Base-by-base conservation (phyloP, 2,888 invertebrate genomes). In the Conus canariensis region DNA sequence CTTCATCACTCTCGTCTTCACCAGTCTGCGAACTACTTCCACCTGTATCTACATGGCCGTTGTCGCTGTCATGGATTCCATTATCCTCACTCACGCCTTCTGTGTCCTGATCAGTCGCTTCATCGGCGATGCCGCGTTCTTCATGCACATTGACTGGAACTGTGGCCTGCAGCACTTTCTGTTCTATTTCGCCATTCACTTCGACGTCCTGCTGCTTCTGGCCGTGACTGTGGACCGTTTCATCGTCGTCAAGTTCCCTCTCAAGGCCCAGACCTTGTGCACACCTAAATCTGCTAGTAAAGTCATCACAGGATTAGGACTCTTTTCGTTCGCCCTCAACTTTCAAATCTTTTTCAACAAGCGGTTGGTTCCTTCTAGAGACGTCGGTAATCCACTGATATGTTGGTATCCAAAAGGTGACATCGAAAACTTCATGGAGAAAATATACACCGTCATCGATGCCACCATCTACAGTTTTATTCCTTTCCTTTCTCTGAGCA, bases 161-260 rank as follows among this genome's bases (percentile, higher is more conserved):
- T 92, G 92, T 56, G 89, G 88, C 60, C 22, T 92, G 30, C 67
- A 91, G 30, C 25, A 85, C 86, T 91, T 91, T 25, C 59, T 92
- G 60, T 92, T 91, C 87, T 91, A 91, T 82, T 91, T 91, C 74
- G 8, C 90, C 30, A 90, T 91, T 59, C 92, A 92, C 90, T 90
- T 90, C 74, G 91, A 90, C 67, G 91, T 91, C 19, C 87, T 90
- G 80, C 22, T 91, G 19, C 67, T 92, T 45, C 74, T 91, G n/a
- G 91, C 90, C 83, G 90, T 92, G 90, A 92, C 92, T 10, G 80
- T 90, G 12, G 92, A 92, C 64, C 91, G 91, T 30, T 92, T 89
- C 86, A 25, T 92, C 14, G 91, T 87, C 25, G 91, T 92, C 25
- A 86, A 45, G 58, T 92, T 91, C 58, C 92, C 92, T n/a, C 86